Percentiles rank a stretch among this genome's conserved stretches.
phyloP scores from a whole-genome alignment of 92 coral and sea anemone species.

The Parazoanthus darwini region DNA sequence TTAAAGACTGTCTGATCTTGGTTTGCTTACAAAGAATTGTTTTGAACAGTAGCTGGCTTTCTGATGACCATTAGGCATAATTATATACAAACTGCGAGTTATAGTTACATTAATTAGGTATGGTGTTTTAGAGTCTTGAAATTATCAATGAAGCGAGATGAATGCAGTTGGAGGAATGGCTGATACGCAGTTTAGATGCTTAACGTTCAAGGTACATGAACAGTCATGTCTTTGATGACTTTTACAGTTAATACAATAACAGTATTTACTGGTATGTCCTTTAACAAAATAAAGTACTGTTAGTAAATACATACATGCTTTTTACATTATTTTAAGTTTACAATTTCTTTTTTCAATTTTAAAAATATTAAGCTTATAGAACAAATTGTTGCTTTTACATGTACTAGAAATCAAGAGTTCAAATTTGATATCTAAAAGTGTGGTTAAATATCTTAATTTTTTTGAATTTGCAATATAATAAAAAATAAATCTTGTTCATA shows the following conservation, averaged over 20 bases:
- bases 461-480: too few relatives aligned
- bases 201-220: background rate
- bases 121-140: background rate
- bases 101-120: background rate
- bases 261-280: background rate
- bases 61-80: background rate
- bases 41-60: background rate
- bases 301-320: too few relatives aligned
- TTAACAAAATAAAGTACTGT: background rate
- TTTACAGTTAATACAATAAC: background rate
- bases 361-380: too few relatives aligned
- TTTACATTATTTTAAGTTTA: too few relatives aligned
- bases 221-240: background rate
- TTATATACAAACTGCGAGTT: background rate
- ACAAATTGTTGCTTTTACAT: too few relatives aligned
- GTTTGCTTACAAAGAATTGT: background rate
- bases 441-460: too few relatives aligned
- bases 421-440: too few relatives aligned
- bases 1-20: background rate
- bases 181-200: slow-evolving; percentile 11
- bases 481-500: background rate
- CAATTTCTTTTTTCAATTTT: too few relatives aligned
- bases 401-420: too few relatives aligned
- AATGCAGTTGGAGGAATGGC: background rate
- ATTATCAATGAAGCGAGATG: background rate